Evolutionary conservation across 2,888 invertebrate genomes (phyloP).

Genomic region (Drosophila putrida): DNA sequence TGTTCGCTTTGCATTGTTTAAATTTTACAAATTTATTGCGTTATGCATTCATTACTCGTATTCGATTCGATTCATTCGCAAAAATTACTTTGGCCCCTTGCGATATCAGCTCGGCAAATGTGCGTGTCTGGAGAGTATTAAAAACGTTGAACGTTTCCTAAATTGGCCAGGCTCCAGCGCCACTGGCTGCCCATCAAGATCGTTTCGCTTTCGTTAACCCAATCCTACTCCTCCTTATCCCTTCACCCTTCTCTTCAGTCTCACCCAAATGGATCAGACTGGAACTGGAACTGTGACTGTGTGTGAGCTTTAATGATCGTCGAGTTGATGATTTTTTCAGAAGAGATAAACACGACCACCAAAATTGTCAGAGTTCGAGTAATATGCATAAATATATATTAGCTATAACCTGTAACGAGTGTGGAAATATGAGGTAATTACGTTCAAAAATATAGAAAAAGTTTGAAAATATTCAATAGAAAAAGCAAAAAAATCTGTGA

Average conservation of each 20-base stretch:
- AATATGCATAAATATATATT: conserved; percentile 33
- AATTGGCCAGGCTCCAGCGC: conserved; percentile 63
- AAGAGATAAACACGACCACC: conserved; percentile 75
- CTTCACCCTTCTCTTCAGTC: background rate
- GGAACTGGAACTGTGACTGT: conserved; percentile 18
- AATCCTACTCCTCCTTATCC: background rate
- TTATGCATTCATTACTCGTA: conserved; percentile 56
- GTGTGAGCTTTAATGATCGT: conserved; percentile 64
- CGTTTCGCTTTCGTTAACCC: conserved; percentile 63
- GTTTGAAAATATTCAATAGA: too few species aligned
- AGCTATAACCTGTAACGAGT: conserved; percentile 11
- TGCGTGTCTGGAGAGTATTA: conserved; percentile 72
- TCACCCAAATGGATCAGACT: background rate
- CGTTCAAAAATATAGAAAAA: too few species aligned
- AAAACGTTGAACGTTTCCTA: conserved; percentile 60
- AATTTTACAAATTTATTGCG: conserved; percentile 73
- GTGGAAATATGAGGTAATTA: background rate
- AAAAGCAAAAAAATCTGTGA: background rate
- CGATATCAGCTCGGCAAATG: conserved; percentile 14
- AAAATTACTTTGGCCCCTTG: conserved; percentile 34
- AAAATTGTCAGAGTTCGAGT: conserved; percentile 51
- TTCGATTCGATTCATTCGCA: conserved; percentile 40
- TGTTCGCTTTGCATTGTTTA: conserved; percentile 73
- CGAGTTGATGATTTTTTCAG: conserved; percentile 68
- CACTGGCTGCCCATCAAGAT: conserved; percentile 59